phyloP scores from a whole-genome alignment of 64 coral and sea anemone species.

The Orbicella faveolata region DNA sequence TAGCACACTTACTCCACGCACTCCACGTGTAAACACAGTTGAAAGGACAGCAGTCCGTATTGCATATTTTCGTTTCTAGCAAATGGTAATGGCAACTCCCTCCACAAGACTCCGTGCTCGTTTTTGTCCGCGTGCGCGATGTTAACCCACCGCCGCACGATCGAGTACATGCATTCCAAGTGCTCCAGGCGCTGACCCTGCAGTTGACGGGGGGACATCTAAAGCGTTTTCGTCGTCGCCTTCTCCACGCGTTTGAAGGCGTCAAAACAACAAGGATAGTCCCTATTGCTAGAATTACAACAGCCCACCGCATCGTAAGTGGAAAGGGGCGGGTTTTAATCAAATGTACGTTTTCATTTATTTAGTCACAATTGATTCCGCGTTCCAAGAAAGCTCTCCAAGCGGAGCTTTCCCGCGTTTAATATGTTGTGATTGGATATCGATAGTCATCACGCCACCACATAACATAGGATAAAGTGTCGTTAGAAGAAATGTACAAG shows the following conservation, averaged over 20 bases:
- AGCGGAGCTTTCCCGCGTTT: too few species aligned
- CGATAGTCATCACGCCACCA: too few species aligned
- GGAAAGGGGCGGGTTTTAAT: neutral
- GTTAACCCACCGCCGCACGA: conserved; percentile 26
- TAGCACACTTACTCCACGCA: conserved; percentile 46
- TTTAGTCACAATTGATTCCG: too few species aligned
- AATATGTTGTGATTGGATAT: too few species aligned
- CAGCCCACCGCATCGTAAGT: neutral
- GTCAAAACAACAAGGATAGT: neutral
- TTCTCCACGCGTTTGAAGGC: neutral
- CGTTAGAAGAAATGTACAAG: too few species aligned
- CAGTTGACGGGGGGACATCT: conserved; percentile 32
- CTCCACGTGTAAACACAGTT: conserved; percentile 61
- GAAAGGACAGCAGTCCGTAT: conserved; percentile 36
- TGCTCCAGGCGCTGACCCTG: conserved; percentile 36
- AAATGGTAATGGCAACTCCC: conserved; percentile 23
- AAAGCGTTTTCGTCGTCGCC: conserved; percentile 4
- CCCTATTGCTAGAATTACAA: neutral
- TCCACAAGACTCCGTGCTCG: conserved; percentile 20
- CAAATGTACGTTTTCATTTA: neutral
- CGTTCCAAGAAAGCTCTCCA: too few species aligned
- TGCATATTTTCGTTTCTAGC: conserved; percentile 23
- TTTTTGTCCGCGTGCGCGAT: conserved; percentile 33
- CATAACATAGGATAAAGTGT: too few species aligned
- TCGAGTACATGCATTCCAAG: conserved; percentile 43